Evolutionary conservation across 2,797 vertebrate species (phyloP), one percentile per base, ranked within the genome.

Genomic region (Carapus acus): DNA sequence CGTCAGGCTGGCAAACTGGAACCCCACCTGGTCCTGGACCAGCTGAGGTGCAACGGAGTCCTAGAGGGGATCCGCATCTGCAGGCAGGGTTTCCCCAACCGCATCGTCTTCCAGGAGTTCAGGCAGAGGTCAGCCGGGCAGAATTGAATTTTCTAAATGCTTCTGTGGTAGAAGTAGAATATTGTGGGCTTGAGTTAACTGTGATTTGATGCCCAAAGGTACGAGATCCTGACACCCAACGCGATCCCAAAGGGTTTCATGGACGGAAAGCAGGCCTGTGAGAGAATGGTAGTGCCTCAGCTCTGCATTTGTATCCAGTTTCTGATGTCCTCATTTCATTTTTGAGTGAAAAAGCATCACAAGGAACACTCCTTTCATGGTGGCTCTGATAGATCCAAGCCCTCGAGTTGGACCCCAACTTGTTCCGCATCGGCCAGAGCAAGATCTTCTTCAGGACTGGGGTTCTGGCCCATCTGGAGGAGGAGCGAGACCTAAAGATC

Each of bases 371-470:
- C 43, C 6, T 33, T 37, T 16, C 7, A 14, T 53, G 60, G 19
- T 64, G 24, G 0, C 11, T 58, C 23, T 21, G 41, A 44, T 52
- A 98, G 96, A 98, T 98, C 67, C 89, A 83, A 58, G 92, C 93
- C 24, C 85, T 98, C 65, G 96, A 98, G 74, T 68, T 98, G 78
- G 96, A 98, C 62, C 91, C 91, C 42, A 98, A 98, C 79, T 84
- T 98, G 16, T 98, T 91, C 78, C 89, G 96, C 47, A 98, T 98
- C 20, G 96, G 96, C 58, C 96, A 98, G 83, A 98, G 96, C 83
- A 98, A 98, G 85, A 97, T 98, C 79, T 98, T 98, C 82, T 98
- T 98, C 86, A 90, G 95, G 73, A 93, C 94, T 4, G 96, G 96
- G 13, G 94, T 98, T 43, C 70, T 98, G 85, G 96, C 96, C 18